Conservation (phyloP, 2,113 vertebrate species). For the Chamaetylas fuelleborni region DNA sequence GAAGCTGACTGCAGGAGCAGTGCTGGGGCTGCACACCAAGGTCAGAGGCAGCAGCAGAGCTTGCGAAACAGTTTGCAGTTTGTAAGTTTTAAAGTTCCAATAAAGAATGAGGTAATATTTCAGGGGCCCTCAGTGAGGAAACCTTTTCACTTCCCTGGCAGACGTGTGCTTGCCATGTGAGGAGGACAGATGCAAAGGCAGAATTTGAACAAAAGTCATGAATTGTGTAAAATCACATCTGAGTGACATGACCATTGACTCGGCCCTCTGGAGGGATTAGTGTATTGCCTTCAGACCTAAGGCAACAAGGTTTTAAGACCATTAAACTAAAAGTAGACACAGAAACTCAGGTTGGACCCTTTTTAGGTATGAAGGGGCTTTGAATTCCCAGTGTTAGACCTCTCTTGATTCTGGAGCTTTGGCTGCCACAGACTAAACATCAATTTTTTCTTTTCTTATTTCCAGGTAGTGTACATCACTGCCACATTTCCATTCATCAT, state of each 20-base stretch:
- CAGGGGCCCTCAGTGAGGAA: neutral
- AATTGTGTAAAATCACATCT: neutral
- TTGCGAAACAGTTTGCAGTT: neutral
- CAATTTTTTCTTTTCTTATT: neutral
- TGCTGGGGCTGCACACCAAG: neutral
- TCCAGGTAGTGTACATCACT: conserved; percentile 91
- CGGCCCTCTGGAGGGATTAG: neutral
- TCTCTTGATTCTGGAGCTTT: neutral
- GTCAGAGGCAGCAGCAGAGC: neutral
- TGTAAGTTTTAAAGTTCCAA: neutral
- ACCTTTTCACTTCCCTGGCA: neutral
- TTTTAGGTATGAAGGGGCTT: neutral
- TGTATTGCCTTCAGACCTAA: neutral
- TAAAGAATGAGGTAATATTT: neutral
- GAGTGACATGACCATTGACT: neutral
- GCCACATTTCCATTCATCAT: conserved; percentile 97
- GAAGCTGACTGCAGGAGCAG: neutral
- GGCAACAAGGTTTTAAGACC: neutral
- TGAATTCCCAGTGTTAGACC: neutral
- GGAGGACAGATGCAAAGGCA: neutral
- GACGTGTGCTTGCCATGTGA: neutral
- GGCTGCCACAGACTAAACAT: neutral
- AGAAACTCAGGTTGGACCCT: neutral
- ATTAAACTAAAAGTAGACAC: neutral
- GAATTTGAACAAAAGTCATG: neutral